Base-by-base conservation (phyloP, 2,113 vertebrate genomes). In the Daubentonia madagascariensis region DNA sequence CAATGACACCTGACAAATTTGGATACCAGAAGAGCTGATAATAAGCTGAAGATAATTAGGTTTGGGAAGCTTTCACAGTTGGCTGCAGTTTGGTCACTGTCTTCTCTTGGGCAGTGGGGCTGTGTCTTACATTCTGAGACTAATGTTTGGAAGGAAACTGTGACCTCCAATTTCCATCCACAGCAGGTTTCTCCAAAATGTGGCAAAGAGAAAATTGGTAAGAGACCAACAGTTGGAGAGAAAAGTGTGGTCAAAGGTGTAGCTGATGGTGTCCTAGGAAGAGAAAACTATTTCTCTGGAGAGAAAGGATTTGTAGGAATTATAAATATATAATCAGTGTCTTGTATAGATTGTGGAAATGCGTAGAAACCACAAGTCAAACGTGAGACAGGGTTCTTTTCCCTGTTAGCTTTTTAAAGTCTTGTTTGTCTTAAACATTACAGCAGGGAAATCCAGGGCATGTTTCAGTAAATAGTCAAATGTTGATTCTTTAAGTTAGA, bases 151-250 rank as follows among this genome's bases (percentile, higher is more conserved):
- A 72, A 94, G 54, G 50, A 87, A 90, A 70, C 18, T 8, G 59
- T 73, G 89, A 84, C 85, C 35, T 92, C 89, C 28, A 57, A 87
- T 93, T 96, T 96, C 85, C 87, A n/a, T 86, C 85, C 75, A 37
- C 89, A 90, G 89, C 80, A 84, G 80, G 22, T 37, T 90, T 83
- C 40, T 57, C 20, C 73, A 87, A 84, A 96, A 79, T 28, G 23
- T 8, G 43, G 48, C 40, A 84, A 18, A 75, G 22, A 90, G 75
- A 84, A 89, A 78, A 90, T 68, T 79, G 48, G 52, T 87, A 45
- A 50, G 52, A 95, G 75, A 67, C 37, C 67, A 72, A 78, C 37
- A 45, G 94, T 40, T 20, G 52, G 80, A 90, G n/a, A 78, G 89
- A 43, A 85, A 37, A 84, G 5, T 30, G 61, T 72, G 76, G 48